Evolutionary conservation across 2,888 invertebrate genomes (phyloP).

Genomic region (Caenorhabditis japonica): DNA sequence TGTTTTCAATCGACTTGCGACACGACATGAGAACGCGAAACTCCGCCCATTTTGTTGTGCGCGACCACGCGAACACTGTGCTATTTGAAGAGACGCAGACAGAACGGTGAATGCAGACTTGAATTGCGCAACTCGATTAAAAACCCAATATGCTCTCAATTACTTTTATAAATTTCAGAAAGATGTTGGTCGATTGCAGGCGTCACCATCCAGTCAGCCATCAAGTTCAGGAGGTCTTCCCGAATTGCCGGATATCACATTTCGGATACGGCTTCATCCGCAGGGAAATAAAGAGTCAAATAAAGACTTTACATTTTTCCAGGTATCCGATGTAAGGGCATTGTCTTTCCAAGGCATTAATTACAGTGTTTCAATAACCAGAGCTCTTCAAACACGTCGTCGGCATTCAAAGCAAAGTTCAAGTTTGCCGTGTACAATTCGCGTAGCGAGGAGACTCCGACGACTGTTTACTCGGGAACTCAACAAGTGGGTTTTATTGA

Average conservation of each 20-base stretch:
- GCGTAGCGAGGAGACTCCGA: slow-evolving; percentile 74
- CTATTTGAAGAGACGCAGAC: too few relatives aligned
- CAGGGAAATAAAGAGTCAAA: slow-evolving; percentile 77
- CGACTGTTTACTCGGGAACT: slow-evolving; percentile 77
- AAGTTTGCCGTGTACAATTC: slow-evolving; percentile 75
- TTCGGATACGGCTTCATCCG: slow-evolving; percentile 76
- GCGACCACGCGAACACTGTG: too few relatives aligned
- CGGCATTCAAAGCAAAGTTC: slow-evolving; percentile 71
- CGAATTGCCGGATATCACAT: slow-evolving; percentile 57
- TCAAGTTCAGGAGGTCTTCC: slow-evolving; percentile 48
- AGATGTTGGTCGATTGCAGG: slow-evolving; percentile 30
- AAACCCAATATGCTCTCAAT: too few relatives aligned
- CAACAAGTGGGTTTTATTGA: slow-evolving; percentile 68
- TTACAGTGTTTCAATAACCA: slow-evolving; percentile 58
- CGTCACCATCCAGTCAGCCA: slow-evolving; percentile 24
- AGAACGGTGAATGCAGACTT: too few relatives aligned
- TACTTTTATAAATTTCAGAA: slow-evolving; percentile 25
- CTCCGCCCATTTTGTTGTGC: too few relatives aligned
- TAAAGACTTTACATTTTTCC: slow-evolving; percentile 77
- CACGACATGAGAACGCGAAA: too few relatives aligned
- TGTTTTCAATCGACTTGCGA: too few relatives aligned
- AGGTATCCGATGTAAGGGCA: slow-evolving; percentile 59
- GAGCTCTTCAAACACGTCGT: slow-evolving; percentile 14
- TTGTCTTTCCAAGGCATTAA: neutral
- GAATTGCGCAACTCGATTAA: too few relatives aligned